Evolutionary conservation across 2,888 invertebrate species (phyloP).

Genomic region (Tanytarsus gracilentus): DNA sequence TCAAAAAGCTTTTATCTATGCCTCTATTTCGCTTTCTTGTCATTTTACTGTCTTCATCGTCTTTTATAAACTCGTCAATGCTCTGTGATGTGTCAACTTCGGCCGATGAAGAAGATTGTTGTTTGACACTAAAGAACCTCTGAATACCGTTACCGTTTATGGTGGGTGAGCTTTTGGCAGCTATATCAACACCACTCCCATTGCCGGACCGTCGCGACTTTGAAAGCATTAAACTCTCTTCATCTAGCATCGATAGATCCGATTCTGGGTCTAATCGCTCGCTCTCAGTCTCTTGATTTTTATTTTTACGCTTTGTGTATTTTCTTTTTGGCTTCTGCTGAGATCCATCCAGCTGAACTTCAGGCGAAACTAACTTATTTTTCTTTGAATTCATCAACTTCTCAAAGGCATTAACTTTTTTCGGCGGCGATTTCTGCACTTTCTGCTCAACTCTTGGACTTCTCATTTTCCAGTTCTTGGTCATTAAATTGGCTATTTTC

Average conservation of each 20-base stretch:
- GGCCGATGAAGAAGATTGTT: no score
- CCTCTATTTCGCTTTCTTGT: conserved; percentile 8
- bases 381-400: conserved; percentile 57
- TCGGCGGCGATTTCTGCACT: background rate
- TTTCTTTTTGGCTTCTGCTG: conserved; percentile 19
- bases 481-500: no score
- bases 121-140: no score
- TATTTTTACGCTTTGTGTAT: conserved; percentile 1
- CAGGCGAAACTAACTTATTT: background rate
- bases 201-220: no score
- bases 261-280: conserved; percentile 24
- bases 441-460: background rate
- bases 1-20: background rate
- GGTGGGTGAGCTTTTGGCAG: no score
- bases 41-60: no score
- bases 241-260: conserved; percentile 12
- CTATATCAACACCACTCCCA: no score
- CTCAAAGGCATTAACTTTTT: conserved; percentile 50
- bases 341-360: no score
- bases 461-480: conserved; percentile 3
- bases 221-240: conserved; percentile 21
- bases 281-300: background rate
- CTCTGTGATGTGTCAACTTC: no score
- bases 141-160: no score
- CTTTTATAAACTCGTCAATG: no score